These are phyloP conservation scores for Parapristionchus giblindavisi DNA, from an alignment of 2,888 invertebrate genomes.

Conservation along the genomic window DNA sequence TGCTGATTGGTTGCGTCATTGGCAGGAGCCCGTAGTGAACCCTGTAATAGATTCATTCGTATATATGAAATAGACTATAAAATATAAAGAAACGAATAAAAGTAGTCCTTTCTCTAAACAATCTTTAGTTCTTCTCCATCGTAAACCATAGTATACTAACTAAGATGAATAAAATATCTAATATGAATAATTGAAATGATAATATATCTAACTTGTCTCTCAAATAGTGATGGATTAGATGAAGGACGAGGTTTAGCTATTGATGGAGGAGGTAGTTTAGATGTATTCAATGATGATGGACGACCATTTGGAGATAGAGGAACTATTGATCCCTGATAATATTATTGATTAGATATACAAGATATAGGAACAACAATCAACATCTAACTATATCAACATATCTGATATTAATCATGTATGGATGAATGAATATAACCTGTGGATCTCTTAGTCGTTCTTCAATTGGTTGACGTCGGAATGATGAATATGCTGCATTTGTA, in stretches of 20 bases:
- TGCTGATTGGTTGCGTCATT: conserved; percentile 44
- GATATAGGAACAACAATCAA: neutral
- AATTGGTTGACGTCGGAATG: conserved; percentile 64
- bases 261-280: conserved; percentile 42
- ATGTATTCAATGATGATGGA: conserved; percentile 32
- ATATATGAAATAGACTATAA: neutral
- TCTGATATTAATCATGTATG: neutral
- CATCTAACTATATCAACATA: neutral
- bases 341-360: neutral
- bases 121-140: too few relatives aligned
- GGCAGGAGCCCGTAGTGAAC: conserved; percentile 60
- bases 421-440: conserved; percentile 42
- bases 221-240: conserved; percentile 90
- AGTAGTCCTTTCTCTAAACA: too few relatives aligned
- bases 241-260: conserved; percentile 88
- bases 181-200: neutral
- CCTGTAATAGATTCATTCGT: conserved; percentile 42
- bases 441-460: conserved; percentile 59
- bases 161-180: too few relatives aligned
- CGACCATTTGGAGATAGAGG: conserved; percentile 3
- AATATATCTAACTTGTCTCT: conserved; percentile 84
- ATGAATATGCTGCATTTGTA: conserved; percentile 59
- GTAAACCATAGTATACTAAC: too few relatives aligned
- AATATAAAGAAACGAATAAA: neutral
- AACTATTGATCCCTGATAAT: conserved; percentile 29